A percentile compares a stretch with the other conserved stretches of the same genome.
Evolutionary conservation across 2,113 vertebrate species (phyloP).

Genomic region (Jaculus jaculus): DNA sequence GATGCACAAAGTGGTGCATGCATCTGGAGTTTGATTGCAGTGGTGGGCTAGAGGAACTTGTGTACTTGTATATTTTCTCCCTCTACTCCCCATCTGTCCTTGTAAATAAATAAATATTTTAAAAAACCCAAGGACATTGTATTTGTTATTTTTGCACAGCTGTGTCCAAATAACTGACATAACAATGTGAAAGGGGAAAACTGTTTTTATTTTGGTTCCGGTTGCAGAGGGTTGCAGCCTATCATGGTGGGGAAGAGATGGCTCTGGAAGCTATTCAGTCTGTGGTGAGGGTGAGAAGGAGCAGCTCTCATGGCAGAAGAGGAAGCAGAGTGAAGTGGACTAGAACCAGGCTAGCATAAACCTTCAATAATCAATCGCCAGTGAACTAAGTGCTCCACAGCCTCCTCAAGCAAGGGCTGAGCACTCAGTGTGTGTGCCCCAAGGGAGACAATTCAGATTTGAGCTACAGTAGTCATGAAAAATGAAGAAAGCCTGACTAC

Average conservation of each 20-base stretch:
- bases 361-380: background rate
- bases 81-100: no score
- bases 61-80: no score
- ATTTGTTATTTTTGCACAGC: background rate
- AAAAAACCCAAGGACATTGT: background rate
- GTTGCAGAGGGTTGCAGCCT: no score
- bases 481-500: background rate
- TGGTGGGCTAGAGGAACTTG: no score
- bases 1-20: no score
- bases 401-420: background rate
- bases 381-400: background rate
- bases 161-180: no score
- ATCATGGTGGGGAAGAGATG: background rate
- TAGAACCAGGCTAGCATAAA: background rate
- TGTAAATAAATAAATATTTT: background rate
- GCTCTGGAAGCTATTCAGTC: background rate
- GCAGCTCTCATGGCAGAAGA: background rate
- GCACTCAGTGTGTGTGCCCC: background rate
- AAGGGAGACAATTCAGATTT: background rate
- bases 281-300: background rate
- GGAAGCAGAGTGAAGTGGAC: background rate
- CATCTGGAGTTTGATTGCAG: no score
- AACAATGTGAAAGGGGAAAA: background rate
- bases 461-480: background rate
- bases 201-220: background rate